Percentiles rank a stretch among this genome's conserved stretches.
Evolutionary conservation across 2,113 vertebrate species (phyloP).

Genomic region (Pyrgilauda ruficollis): DNA sequence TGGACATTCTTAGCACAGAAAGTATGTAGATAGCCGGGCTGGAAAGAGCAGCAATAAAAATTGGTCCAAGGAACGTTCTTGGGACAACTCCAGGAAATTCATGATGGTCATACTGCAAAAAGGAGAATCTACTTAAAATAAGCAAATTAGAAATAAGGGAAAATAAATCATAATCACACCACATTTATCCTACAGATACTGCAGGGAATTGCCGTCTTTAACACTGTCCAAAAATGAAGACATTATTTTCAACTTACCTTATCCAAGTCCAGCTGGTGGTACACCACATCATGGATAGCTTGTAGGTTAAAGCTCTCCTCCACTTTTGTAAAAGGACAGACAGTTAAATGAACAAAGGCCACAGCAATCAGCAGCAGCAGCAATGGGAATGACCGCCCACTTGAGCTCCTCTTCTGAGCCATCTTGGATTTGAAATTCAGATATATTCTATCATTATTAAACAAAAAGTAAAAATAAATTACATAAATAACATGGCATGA

Average conservation of each 20-base stretch:
- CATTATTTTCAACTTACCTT: constrained; percentile 70
- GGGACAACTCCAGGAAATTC: constrained; percentile 96
- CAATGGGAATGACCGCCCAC: constrained; percentile 25
- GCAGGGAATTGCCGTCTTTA: neutral
- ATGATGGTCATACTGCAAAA: constrained; percentile 90
- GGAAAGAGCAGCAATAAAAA: constrained; percentile 81
- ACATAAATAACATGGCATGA: neutral
- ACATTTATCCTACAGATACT: neutral
- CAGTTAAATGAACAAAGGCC: constrained; percentile 77
- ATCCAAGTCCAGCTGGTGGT: constrained; percentile 82
- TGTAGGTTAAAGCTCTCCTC: constrained; percentile 97
- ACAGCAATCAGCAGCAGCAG: constrained; percentile 75
- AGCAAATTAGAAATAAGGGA: neutral
- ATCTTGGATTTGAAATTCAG: constrained; percentile 56
- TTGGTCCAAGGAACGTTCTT: constrained; percentile 89
- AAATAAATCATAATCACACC: neutral
- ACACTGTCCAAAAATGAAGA: neutral
- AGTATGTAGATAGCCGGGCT: constrained; percentile 79
- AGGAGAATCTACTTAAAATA: neutral
- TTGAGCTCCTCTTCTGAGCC: constrained; percentile 74
- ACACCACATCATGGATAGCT: constrained; percentile 90
- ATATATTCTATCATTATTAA: neutral
- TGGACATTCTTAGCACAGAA: constrained; percentile 78
- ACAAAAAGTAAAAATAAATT: neutral
- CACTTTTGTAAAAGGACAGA: constrained; percentile 93